A percentile compares a stretch with the other conserved stretches of the same genome.
Evolutionary conservation across 2,888 invertebrate genomes (phyloP).

Genomic region (Megastigmus dorsalis): DNA sequence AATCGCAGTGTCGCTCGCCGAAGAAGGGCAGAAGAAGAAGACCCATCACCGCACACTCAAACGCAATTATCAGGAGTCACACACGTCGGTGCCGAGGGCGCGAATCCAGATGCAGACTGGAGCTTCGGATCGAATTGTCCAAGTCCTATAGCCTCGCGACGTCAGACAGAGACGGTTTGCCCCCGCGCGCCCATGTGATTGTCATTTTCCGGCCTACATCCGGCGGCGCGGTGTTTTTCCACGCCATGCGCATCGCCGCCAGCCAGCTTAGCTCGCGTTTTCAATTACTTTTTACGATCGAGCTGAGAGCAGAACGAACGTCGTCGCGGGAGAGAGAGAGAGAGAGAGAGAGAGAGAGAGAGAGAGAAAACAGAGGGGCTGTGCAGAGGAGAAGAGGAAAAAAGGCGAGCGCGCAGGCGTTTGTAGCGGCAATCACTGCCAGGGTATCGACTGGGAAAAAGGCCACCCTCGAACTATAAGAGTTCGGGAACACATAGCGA

Average conservation of each 20-base stretch:
- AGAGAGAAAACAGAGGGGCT: constrained; percentile 64
- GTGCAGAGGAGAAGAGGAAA: constrained; percentile 25
- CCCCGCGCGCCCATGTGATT: constrained; percentile 63
- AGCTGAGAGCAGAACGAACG: constrained; percentile 63
- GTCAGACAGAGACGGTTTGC: constrained; percentile 66
- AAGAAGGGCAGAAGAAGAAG: no score
- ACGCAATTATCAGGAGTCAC: no score
- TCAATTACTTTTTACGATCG: neutral
- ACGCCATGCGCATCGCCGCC: no score
- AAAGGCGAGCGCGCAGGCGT: constrained; percentile 40
- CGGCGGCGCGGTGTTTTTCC: constrained; percentile 69
- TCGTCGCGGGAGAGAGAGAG: constrained; percentile 40
- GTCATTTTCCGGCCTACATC: constrained; percentile 73
- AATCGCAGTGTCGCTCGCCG: no score
- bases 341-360: neutral
- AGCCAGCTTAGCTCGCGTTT: neutral
- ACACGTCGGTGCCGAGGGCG: no score
- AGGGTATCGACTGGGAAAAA: constrained; percentile 58
- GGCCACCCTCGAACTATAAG: constrained; percentile 53
- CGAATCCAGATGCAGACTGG: no score
- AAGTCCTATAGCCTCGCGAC: no score
- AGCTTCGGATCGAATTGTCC: no score
- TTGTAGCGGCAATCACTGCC: constrained; percentile 60
- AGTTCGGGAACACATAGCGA: neutral
- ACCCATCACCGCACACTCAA: no score